Percentiles rank a stretch among this genome's conserved stretches.
Evolutionary conservation across 53 echinoderm and acorn worm genomes (phyloP).

Genomic region (Pentamera pediparva): DNA sequence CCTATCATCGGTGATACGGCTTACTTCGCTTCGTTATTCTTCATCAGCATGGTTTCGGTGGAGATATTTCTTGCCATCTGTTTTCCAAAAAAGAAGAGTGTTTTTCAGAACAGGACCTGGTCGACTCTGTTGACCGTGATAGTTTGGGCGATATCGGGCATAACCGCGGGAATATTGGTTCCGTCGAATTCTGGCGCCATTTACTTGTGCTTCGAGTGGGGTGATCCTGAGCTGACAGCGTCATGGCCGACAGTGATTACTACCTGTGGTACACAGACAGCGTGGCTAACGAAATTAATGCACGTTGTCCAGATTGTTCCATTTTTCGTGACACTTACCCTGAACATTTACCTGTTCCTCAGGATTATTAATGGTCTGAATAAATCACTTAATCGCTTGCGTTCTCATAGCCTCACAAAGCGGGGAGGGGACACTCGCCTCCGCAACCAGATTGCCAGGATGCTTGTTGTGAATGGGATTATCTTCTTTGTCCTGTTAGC

Average conservation of each 20-base stretch:
- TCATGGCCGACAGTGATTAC: conserved; percentile 31
- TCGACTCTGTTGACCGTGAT: conserved; percentile 20
- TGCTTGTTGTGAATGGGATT: conserved; percentile 54
- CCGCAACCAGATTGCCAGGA: conserved; percentile 41
- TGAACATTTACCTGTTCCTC: conserved; percentile 54
- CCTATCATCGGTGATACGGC: conserved; percentile 61
- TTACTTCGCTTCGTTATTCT: conserved; percentile 79
- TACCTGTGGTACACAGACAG: conserved; percentile 7
- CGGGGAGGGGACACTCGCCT: conserved; percentile 46
- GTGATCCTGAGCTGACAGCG: conserved; percentile 26
- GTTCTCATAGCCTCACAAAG: conserved; percentile 48
- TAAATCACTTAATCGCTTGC: conserved; percentile 57
- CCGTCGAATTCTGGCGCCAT: conserved; percentile 40
- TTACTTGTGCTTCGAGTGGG: conserved; percentile 45
- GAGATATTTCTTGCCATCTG: conserved; percentile 83
- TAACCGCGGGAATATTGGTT: conserved; percentile 49
- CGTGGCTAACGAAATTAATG: conserved; percentile 44
- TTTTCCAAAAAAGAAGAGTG: conserved; percentile 35
- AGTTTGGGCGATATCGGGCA: conserved; percentile 51
- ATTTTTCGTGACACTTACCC: conserved; percentile 64
- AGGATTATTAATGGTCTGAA: conserved; percentile 63
- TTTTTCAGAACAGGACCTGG: conserved; percentile 27
- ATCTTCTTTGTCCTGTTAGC: conserved; percentile 45
- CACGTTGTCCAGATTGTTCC: conserved; percentile 69
- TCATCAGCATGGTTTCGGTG: conserved; percentile 69